Percentiles rank a stretch among this genome's conserved stretches.
phyloP scores from a whole-genome alignment of 2,113 vertebrate species.

The Ramphastos sulfuratus region DNA sequence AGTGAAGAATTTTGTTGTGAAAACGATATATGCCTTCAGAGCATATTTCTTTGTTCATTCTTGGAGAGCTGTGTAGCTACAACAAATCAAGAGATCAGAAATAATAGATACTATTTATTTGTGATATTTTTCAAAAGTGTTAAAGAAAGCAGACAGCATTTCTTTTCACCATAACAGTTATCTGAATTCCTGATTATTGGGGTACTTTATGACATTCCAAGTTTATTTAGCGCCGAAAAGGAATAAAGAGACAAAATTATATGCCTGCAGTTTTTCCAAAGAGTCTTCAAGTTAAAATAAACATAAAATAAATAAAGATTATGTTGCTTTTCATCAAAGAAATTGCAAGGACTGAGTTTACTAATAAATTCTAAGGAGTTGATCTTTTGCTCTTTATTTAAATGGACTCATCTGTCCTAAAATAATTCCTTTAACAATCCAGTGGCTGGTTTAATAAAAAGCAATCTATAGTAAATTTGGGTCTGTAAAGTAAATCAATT shows the following conservation, averaged over 20 bases:
- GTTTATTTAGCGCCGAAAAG: neutral
- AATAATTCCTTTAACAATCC: conserved; percentile 52
- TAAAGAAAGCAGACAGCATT: neutral
- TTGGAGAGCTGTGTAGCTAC: neutral
- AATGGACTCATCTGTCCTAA: conserved; percentile 55
- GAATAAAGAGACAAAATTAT: neutral
- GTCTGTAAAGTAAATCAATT: conserved; percentile 61
- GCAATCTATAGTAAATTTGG: conserved; percentile 33
- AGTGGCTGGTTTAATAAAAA: conserved; percentile 62
- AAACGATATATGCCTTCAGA: neutral
- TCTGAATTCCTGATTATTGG: neutral
- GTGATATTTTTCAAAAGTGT: neutral
- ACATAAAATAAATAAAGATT: neutral
- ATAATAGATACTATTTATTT: neutral
- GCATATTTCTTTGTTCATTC: neutral
- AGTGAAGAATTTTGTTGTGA: neutral
- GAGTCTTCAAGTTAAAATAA: conserved; percentile 3
- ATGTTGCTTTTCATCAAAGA: conserved; percentile 36
- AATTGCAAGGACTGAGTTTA: neutral
- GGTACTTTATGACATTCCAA: neutral
- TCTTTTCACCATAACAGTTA: neutral
- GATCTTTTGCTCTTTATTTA: conserved; percentile 35
- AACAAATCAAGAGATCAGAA: neutral
- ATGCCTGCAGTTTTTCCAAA: neutral
- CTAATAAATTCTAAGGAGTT: conserved; percentile 39